Base-by-base conservation (phyloP, 2,113 vertebrate genomes). In the Triplophysa siluroides region DNA sequence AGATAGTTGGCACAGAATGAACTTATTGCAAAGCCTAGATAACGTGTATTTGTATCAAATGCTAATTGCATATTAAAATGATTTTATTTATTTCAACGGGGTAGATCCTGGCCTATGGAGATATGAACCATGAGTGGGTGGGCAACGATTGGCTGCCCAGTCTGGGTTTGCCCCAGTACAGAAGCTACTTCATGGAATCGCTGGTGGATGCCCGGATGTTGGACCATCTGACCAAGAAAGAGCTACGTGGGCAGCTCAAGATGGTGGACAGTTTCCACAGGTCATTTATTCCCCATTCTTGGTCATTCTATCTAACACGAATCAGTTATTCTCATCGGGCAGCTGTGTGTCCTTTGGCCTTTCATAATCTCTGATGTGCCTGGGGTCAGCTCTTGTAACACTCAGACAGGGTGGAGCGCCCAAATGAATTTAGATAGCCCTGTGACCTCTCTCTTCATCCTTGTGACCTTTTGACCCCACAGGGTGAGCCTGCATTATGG, bases 231-330 rank as follows among this genome's bases (percentile, higher is more conserved):
- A 98, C 95, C 90, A 98, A 98, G 92, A 98, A 98, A 88, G 96
- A 98, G 88, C 92, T 98, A 80, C 91, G 96, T 56, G 96, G 96
- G 18, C 96, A 98, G 81, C 95, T 97, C 47, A 97, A 98, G 86
- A 98, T 98, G 96, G 96, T 97, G 85, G 96, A 98, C 92, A 97
- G 95, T 90, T 98, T 98, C 88, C 96, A 98, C 92, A 94, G 96
- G 96, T 98, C 62, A 56, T 7, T 43, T 70, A 29, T 24, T 62
- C 60, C 65, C 70, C 41, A 77, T n/a, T 62, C 43, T 18, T 54
- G 50, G 14, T 79, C 23, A 50, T 38, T 16, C 24, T 52, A 47
- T 67, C 26, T 83, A 13, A 38, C 45, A 19, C 74, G 45, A 79
- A 77, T 81, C 24, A 41, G 74, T 47, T 78, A 5, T 50, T 70